Percentiles rank a stretch among this genome's conserved stretches.
These are phyloP conservation scores for Falco punctatus DNA, from an alignment of 2,113 vertebrate genomes.

Conservation along the genomic window DNA sequence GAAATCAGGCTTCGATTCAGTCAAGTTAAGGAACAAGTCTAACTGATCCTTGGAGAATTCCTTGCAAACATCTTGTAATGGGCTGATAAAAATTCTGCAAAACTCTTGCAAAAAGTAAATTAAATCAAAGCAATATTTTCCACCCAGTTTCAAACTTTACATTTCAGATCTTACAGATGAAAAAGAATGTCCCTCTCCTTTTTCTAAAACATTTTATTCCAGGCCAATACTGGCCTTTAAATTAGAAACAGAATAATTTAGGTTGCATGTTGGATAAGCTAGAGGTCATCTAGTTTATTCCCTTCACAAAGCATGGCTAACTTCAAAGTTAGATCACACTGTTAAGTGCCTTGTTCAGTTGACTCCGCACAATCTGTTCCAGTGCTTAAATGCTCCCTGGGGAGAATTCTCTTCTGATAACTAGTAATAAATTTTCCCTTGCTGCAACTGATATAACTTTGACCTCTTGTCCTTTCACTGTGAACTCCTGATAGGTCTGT, in stretches of 20 bases:
- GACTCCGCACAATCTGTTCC: not conserved
- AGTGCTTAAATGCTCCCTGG: not conserved
- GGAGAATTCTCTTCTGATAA: not conserved
- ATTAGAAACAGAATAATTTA: slow-evolving; percentile 20
- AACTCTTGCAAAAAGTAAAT: not conserved
- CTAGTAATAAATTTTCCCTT: not conserved
- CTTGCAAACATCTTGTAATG: not conserved
- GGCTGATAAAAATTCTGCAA: not conserved
- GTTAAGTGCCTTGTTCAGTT: not conserved
- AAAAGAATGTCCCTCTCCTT: not conserved
- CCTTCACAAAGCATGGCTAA: not conserved
- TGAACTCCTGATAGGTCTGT: not conserved
- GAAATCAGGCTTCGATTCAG: not conserved
- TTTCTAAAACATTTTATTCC: not conserved
- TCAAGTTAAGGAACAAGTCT: not conserved
- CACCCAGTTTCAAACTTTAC: not conserved
- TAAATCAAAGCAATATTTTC: not conserved
- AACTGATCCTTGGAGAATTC: not conserved
- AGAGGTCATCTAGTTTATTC: not conserved
- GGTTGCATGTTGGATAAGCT: not conserved
- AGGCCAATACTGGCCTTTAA: not conserved
- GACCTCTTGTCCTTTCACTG: not conserved
- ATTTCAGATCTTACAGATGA: not conserved
- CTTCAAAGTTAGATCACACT: slow-evolving; percentile 10
- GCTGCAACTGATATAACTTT: not conserved